Evolutionary conservation across 2,888 invertebrate genomes (phyloP).

Genomic region (Plebejus argus): DNA sequence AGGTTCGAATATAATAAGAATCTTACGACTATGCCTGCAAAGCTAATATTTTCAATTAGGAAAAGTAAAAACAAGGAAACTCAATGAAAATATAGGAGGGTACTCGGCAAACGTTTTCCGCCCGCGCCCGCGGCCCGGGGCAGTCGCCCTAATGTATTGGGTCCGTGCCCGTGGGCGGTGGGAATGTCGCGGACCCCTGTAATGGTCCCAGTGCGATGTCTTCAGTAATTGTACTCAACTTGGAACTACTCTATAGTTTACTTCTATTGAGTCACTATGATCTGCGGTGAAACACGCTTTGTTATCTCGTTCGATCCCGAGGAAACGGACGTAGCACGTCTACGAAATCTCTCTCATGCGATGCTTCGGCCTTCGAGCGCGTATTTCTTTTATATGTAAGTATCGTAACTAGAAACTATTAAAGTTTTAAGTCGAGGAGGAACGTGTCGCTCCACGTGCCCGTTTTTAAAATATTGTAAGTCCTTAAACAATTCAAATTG

Average conservation of each 20-base stretch:
- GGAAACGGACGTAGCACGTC: neutral
- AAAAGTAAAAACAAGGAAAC: neutral
- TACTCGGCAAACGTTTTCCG: neutral
- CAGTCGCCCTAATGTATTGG: constrained; percentile 7
- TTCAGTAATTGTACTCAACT: neutral
- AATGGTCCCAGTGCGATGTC: neutral
- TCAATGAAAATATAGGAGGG: neutral
- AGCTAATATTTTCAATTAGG: neutral
- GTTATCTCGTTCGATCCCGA: neutral
- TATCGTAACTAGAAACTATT: neutral
- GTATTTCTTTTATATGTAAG: neutral
- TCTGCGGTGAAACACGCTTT: neutral
- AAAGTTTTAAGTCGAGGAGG: neutral
- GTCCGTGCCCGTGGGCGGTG: no score
- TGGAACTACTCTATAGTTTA: neutral
- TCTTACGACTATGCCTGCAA: neutral
- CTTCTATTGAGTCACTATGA: neutral
- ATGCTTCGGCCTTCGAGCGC: neutral
- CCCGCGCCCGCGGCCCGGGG: neutral
- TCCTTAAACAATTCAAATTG: neutral
- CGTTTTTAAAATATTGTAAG: neutral
- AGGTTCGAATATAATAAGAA: neutral
- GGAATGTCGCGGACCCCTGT: neutral
- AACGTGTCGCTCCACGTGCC: neutral
- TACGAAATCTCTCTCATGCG: neutral